phyloP scores from a whole-genome alignment of 2,888 invertebrate genomes.

The Xylota segnis region DNA sequence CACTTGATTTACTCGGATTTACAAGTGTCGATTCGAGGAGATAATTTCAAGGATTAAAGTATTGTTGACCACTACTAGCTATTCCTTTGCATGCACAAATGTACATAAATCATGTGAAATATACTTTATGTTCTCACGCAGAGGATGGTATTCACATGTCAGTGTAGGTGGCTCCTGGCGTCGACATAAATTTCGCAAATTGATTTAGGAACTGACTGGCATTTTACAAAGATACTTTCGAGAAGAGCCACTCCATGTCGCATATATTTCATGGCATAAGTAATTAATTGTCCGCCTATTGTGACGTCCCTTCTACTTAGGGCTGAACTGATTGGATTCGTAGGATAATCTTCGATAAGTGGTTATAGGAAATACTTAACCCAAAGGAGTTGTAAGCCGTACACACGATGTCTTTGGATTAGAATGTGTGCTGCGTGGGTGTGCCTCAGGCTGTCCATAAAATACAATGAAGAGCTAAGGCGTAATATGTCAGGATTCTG shows the following conservation, averaged over 20 bases:
- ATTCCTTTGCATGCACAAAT: neutral
- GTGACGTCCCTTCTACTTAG: neutral
- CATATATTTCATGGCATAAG: neutral
- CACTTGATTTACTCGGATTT: neutral
- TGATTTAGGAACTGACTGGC: conserved; percentile 1
- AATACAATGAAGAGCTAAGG: no score
- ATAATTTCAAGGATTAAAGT: neutral
- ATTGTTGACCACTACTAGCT: neutral
- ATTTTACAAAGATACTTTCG: neutral
- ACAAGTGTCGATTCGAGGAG: neutral
- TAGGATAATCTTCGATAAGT: neutral
- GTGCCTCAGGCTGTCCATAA: no score
- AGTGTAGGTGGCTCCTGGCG: neutral
- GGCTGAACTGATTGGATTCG: neutral
- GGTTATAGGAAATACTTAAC: neutral
- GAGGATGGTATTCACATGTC: neutral
- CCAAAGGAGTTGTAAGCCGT: no score
- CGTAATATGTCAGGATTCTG: no score
- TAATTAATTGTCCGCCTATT: conserved; percentile 1
- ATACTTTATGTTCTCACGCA: neutral
- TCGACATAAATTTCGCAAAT: neutral
- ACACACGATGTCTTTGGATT: no score
- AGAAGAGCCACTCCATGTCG: neutral
- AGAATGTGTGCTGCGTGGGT: no score
- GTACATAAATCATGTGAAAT: neutral